Evolutionary conservation across 2,113 vertebrate genomes (phyloP).

Genomic region (Tenrec ecaudatus): DNA sequence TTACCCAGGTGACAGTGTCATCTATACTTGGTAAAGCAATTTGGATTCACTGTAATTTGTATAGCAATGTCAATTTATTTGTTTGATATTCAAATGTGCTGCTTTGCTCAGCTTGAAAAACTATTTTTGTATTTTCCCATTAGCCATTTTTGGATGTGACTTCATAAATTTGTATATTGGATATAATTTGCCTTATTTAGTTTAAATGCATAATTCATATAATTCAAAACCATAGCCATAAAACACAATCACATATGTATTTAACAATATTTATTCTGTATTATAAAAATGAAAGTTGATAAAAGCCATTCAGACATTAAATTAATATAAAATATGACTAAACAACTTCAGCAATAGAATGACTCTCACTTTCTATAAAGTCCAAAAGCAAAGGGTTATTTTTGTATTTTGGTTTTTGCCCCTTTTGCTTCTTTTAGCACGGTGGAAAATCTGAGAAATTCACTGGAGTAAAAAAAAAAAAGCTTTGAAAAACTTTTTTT

Average conservation of each 20-base stretch:
- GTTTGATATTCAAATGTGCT: conserved; percentile 73
- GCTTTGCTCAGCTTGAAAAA: conserved; percentile 60
- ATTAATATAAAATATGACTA: conserved; percentile 17
- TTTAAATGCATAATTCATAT: conserved; percentile 61
- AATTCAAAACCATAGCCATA: conserved; percentile 50
- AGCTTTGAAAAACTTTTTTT: conserved; percentile 75
- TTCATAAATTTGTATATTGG: conserved; percentile 50
- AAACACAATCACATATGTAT: conserved; percentile 29
- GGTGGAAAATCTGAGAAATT: conserved; percentile 69
- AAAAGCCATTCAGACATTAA: conserved; percentile 13
- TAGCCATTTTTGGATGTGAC: conserved; percentile 4
- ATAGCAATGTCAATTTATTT: conserved; percentile 55
- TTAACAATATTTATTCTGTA: conserved; percentile 5
- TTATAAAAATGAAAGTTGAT: conserved; percentile 33
- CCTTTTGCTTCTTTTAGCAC: conserved; percentile 58
- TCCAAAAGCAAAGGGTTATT: conserved; percentile 48
- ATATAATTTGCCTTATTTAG: conserved; percentile 62
- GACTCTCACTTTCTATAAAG: conserved; percentile 38
- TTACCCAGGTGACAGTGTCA: conserved; percentile 28
- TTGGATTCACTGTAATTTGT: conserved; percentile 62
- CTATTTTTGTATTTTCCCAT: conserved; percentile 66
- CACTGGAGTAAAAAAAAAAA: conserved; percentile 58
- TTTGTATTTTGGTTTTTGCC: no score
- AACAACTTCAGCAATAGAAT: conserved; percentile 44
- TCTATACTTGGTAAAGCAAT: conserved; percentile 54